Evolutionary conservation across 2,888 invertebrate species (phyloP), one percentile per base, ranked within the genome.

Genomic region (Hemicrepidius hirtus): DNA sequence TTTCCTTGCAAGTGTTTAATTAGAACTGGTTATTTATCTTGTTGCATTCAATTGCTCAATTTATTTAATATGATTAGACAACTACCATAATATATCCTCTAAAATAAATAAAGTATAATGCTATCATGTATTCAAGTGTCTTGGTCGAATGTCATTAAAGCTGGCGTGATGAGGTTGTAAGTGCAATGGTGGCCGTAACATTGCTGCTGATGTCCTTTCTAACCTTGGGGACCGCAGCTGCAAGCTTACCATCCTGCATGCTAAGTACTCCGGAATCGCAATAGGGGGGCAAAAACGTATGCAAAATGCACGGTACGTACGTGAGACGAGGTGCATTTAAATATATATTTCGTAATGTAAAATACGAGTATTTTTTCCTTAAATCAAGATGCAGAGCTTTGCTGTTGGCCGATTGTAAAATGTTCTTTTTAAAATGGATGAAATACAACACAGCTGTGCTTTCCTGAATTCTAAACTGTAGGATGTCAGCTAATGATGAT

Each of bases 191-290:
- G 65, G 68, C 75, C 70, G 60, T 75, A 70, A 72, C 57, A 65
- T 49, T 69, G 62, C 55, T 55, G 28, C 71, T 60, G 68, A 74
- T 74, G 73, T 70, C 74, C 71, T 71, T 60, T 63, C 59, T 67
- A 74, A 57, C 74, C 70, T 67, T 66, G 64, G 63, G 50, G 63
- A 74, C 59, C 74, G 55, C 76, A 74, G 76, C 74, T 76, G 76
- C 72, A 57, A 13, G 66, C 16, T 28, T 65, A 65, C 67, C 46
- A 66, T 67, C 65, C 70, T 70, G 76, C 69, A 76, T 76, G 74
- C 62, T 73, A 76, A 76, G 71, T 75, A 72, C 68, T 49, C 20
- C 37, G 37, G 59, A 73, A 65, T 71, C 50, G 64, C 55, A 73
- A 63, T 68, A 63, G 66, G 69, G 74, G 66, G 40, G 40, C 68